Percentiles rank a stretch among this genome's conserved stretches.
phyloP scores from a whole-genome alignment of 2,113 vertebrate genomes.

The Catharus minimus region DNA sequence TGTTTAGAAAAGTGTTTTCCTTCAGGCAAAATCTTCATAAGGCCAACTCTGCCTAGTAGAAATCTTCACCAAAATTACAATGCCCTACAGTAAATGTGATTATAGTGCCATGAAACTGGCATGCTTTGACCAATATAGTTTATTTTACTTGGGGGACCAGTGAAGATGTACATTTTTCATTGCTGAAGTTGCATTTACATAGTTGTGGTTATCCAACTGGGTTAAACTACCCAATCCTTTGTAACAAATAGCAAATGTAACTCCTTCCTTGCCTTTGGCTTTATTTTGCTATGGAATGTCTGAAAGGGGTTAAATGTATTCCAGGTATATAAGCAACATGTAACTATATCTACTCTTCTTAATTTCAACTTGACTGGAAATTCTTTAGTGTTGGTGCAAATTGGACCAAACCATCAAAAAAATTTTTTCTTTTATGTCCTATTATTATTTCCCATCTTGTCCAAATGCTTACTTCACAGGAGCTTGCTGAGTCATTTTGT shows the following conservation, averaged over 20 bases:
- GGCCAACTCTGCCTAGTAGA: accelerated
- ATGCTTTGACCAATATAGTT: not conserved
- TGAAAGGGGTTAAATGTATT: not conserved
- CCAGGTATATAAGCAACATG: not conserved
- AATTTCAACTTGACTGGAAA: not conserved
- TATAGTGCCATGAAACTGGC: not conserved
- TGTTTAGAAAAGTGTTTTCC: not conserved
- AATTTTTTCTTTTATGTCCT: not conserved
- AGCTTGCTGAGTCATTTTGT: not conserved
- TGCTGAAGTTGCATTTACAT: not conserved
- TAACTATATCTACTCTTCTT: not conserved
- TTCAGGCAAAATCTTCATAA: not conserved
- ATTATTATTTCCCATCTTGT: not conserved
- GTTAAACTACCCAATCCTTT: not conserved
- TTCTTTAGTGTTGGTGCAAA: not conserved
- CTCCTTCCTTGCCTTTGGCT: not conserved
- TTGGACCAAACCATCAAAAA: not conserved
- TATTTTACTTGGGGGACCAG: not conserved
- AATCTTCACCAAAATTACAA: not conserved
- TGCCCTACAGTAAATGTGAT: not conserved
- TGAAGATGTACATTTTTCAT: not conserved
- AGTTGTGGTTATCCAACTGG: not conserved
- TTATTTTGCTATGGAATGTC: not conserved
- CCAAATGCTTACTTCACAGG: not conserved
- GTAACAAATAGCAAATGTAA: not conserved